Evolutionary conservation across 2,888 invertebrate genomes (phyloP), one percentile per base, ranked within the genome.

Genomic region (Cantharis flavilabris): DNA sequence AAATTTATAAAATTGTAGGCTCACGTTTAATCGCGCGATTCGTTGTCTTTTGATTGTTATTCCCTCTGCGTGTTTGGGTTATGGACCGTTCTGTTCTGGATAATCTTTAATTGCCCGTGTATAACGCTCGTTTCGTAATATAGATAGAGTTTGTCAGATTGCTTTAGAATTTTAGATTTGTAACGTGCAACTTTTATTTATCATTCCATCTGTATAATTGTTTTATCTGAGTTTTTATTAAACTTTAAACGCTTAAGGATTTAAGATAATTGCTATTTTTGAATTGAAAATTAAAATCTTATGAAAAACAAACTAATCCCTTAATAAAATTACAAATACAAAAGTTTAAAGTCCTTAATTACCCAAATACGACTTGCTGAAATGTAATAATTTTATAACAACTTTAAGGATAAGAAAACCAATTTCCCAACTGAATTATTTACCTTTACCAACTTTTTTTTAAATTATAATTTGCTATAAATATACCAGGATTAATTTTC

Each of bases 21-120:
- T 78, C 69, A 30, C 67, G 70, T 72, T 78, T 78, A 78, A 78
- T 78, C 72, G 77, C 65, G 70, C 78, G 67, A 78, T 75, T 62
- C 72, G 70, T 75, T 69, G 69, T 72, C 72, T 76, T 71, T 70
- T 65, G 75, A 78, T 78, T 78, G 75, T 78, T 78, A 78, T 78
- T 78, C 78, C 73, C 63, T 75, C 70, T 70, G 75, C 78, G 78
- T 78, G 70, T 75, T 75, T 78, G 78, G 75, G 73, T 78, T 78
- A 78, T 78, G 78, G 73, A 65, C 75, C 75, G 72, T 78, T 78
- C 73, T 78, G 71, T 73, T 77, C 78, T 70, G 73, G 70, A 75
- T 75, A 72, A 75, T 75, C 78, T 78, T 78, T 78, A 78, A 78
- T 78, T 78, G 78, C 67, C 75, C 78, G 78, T 78, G 73, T 78